Evolutionary conservation across 37 sponge, comb jelly and placozoan genomes (phyloP), one percentile per base, ranked within the genome.

Genomic region (Hexactinellida sp.): DNA sequence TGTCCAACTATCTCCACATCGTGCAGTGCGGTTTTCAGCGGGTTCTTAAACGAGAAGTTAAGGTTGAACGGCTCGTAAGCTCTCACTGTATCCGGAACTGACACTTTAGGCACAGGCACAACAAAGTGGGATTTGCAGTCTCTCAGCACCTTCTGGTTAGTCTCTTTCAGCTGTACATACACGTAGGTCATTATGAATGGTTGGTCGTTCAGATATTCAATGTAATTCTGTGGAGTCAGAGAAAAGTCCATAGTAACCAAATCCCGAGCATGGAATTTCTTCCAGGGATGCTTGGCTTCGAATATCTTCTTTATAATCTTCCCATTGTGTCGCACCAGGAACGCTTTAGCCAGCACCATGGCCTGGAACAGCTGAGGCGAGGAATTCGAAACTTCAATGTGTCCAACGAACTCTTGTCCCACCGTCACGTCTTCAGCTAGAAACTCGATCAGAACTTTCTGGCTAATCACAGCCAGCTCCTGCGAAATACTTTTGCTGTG

Each of bases 21-120:
- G 13, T 63, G 76, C 25, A 63, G 76, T n/a, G 76, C 76, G 76
- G 76, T 63, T 63, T 63, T 63, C 5, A 63, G 76, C 76, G 76
- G 76, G 34, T 63, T 63, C 76, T 3, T 23, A n/a, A 63, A 63
- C 3, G 76, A 32, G 76, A 63, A 63, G 34, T 10, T 25, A 10
- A 63, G 76, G 13, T 63, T 63, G 76, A 63, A 63, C 21, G 76
- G 76, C 76, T 63, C 76, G 76, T 63, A 63, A 13, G 47, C 47
- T 5, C 47, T 5, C 10, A 41, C 47, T 41, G 47, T 41, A 13
- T 41, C 47, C 5, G 47, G 47, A 13, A 41, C 47, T 41, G 47
- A 16, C 47, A 41, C 47, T 13, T 41, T 41, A 13, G 47, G 47
- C 5, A 5, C 13, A 41, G 47, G 47, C 10, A 41, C 13, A 13